Base-by-base conservation (phyloP, 2,113 vertebrate genomes). In the Lontra canadensis region DNA sequence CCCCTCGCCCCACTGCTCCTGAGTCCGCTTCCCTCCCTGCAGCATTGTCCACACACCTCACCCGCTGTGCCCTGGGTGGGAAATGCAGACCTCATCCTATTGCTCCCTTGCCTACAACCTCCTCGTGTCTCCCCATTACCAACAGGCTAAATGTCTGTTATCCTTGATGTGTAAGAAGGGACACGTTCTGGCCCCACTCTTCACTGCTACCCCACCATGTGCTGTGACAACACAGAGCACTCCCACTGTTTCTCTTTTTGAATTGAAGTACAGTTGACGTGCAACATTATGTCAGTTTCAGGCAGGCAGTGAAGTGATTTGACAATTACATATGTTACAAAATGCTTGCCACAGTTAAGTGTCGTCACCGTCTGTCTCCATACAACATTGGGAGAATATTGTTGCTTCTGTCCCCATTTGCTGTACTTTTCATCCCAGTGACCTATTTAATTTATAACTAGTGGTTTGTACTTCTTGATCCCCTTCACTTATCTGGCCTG, bases 171-270 rank as follows among this genome's bases (percentile, higher is more conserved):
- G 0, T 55, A 25, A 52, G 39, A 17, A 7, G 42, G 29, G 18
- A 7, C n/a, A 25, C 6, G 21, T 34, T 82, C 80, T 21, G 26
- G 25, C 42, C 23, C 63, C 11, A 1, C 18, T 36, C 15, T 34
- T 49, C 6, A 0, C 52, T 2, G 1, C 7, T 2, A 55, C 26
- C 42, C 36, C 3, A 61, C 7, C 0, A 15, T 1, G 17, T 21
- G n/a, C 82, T 12, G 4, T 25, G 74, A 71, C 78, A 39, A 8
- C n/a, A 39, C 12, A 3, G 34, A 21, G 55, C 71, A 4, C 36
- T 11, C 52, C 20, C 29, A 11, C 88, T 23, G 6, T 55, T 73
- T 34, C 82, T 91, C 61, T 4, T 61, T 76, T 44, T 76, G 8
- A 44, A 29, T 9, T 47, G 26, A 78, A 17, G 74, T 47, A 31